Conservation (phyloP, 2,797 vertebrate genomes). For the Pangasius djambal region DNA sequence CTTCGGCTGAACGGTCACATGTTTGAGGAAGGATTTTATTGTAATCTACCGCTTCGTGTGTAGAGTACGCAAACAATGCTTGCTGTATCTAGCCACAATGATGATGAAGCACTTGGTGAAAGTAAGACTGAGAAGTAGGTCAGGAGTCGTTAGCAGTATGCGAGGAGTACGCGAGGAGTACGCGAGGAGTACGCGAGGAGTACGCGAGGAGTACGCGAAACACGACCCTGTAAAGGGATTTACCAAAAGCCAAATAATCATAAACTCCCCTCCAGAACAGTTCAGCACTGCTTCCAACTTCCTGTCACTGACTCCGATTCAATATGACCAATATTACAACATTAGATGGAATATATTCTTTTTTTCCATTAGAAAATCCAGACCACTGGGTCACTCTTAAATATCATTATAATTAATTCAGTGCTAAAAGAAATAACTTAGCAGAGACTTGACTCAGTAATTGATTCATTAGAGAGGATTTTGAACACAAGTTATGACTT, state of each 20-base stretch:
- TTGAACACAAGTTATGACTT: neutral
- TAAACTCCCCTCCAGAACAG: neutral
- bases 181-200: constrained; percentile 16
- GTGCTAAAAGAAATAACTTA: neutral
- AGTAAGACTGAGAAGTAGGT: constrained; percentile 77
- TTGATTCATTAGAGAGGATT: neutral
- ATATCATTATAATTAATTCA: neutral
- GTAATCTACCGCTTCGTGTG: constrained; percentile 61
- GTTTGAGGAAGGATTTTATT: constrained; percentile 60
- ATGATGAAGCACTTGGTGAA: constrained; percentile 69
- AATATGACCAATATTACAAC: neutral
- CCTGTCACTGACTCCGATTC: neutral
- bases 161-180: constrained; percentile 48
- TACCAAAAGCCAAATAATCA: constrained; percentile 42
- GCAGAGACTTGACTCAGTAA: neutral
- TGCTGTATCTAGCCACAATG: constrained; percentile 72
- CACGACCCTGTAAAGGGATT: constrained; percentile 67
- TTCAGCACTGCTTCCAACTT: neutral
- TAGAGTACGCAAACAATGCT: constrained; percentile 71
- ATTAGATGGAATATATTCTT: neutral
- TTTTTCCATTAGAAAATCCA: neutral
- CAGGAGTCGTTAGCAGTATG: constrained; percentile 74
- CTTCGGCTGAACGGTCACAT: neutral
- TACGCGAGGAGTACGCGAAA: constrained; percentile 69
- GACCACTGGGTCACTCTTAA: neutral